Evolutionary conservation across 2,113 vertebrate genomes (phyloP), one percentile per base, ranked within the genome.

Genomic region (Entelurus aequoreus): DNA sequence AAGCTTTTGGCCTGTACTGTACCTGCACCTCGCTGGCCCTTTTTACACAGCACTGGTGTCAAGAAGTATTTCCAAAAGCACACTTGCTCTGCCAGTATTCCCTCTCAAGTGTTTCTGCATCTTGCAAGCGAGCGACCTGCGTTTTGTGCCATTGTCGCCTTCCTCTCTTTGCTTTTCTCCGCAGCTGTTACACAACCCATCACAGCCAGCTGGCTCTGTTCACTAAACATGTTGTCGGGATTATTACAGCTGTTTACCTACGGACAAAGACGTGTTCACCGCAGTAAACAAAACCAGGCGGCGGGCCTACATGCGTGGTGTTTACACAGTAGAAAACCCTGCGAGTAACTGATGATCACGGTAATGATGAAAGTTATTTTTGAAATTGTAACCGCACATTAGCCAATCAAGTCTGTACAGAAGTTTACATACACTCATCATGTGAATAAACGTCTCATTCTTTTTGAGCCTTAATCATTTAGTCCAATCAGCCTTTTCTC

Each of bases 1-100:
- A 28, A 28, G 28, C 28, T 28, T 28, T 28, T 28, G 28, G 28
- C 4, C 28, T 28, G 28, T 4, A 28, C 28, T 3, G 40, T 9
- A 52, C 52, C 28, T 52, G 11, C 8, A 12, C 50, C 50, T 5
- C 5, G 51, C 51, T 53, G 51, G 11, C 21, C 11, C 21, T 54
- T 54, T 51, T 35, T 54, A 36, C 12, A 7, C 52, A 13, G 19
- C 11, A 28, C 51, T 53, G 71, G 57, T 72, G 60, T 79, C 40
- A 47, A 55, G 10, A 65, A 64, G 49, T 76, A 56, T 74, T 69
- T 62, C 52, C 46, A 48, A 49, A 13, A 40, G 40, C 54, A 64
- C 52, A n/a, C 21, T 11, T 28, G 28, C 51, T 5, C 67, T 54
- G n/a, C 21, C 60, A 74, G 66, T 79, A 62, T 79, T 77, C 15